Conservation (phyloP, 2,113 vertebrate species). For the Tretioscincus oriximinensis region DNA sequence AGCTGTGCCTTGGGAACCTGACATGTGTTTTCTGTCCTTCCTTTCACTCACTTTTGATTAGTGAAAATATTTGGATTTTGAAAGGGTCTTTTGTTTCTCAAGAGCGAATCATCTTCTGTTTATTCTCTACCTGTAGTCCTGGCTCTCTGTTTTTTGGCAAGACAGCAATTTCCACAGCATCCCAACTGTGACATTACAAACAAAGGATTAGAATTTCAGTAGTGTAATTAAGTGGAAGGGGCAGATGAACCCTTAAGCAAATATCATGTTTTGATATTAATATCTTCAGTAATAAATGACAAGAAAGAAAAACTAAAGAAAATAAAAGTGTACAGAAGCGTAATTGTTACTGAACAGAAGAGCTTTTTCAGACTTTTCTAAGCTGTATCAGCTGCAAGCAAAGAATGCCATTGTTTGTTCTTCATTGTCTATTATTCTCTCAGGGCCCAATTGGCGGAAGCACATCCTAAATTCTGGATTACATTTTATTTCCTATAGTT, state of each 20-base stretch:
- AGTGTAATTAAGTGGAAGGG: conserved; percentile 39
- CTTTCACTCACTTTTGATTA: conserved; percentile 43
- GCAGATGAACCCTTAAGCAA: conserved; percentile 48
- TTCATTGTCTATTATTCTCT: conserved; percentile 37
- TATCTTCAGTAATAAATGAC: conserved; percentile 28
- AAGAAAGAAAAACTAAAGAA: conserved; percentile 43
- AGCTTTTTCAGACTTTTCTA: conserved; percentile 44
- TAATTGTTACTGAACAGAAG: conserved; percentile 6
- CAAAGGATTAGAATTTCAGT: conserved; percentile 43
- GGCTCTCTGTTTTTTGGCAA: conserved; percentile 39
- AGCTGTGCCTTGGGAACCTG: conserved; percentile 32
- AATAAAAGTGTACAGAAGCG: background rate
- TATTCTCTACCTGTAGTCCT: conserved; percentile 62
- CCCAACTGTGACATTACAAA: conserved; percentile 46
- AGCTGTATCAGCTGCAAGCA: conserved; percentile 26
- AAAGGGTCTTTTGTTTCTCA: conserved; percentile 49
- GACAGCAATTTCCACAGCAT: conserved; percentile 51
- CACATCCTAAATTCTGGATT: conserved; percentile 10
- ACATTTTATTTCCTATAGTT: conserved; percentile 6
- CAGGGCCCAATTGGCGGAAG: conserved; percentile 11
- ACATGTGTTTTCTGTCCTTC: conserved; percentile 27
- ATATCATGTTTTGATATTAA: conserved; percentile 38
- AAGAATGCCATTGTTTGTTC: conserved; percentile 35
- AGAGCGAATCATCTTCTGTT: conserved; percentile 56
- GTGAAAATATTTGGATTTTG: conserved; percentile 62